Percentiles rank a stretch among this genome's conserved stretches.
These are phyloP conservation scores for Pholis gunnellus DNA, from an alignment of 2,113 vertebrate genomes.

Conservation along the genomic window DNA sequence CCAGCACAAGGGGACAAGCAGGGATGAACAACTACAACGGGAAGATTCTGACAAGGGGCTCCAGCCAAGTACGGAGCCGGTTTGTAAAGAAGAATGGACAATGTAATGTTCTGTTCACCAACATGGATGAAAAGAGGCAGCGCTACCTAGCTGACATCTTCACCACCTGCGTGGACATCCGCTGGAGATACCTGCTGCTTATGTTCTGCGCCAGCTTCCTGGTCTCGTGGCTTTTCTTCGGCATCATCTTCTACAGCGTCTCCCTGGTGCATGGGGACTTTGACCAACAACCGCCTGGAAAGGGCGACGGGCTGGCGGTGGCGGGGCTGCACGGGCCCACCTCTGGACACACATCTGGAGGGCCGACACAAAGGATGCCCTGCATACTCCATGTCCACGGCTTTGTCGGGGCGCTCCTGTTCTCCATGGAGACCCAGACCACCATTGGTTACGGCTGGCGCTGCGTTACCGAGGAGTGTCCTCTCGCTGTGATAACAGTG, in stretches of 20 bases:
- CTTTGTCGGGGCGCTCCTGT: slow-evolving; percentile 94
- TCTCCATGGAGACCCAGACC: slow-evolving; percentile 98
- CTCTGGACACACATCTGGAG: slow-evolving; percentile 41
- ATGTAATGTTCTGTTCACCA: slow-evolving; percentile 95
- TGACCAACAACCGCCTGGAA: slow-evolving; percentile 60
- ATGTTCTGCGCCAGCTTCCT: slow-evolving; percentile 93
- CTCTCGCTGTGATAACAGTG: slow-evolving; percentile 90
- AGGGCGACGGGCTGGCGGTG: slow-evolving; percentile 7
- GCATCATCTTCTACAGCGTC: slow-evolving; percentile 93
- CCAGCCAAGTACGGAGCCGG: slow-evolving; percentile 91
- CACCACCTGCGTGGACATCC: slow-evolving; percentile 97
- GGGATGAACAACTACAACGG: slow-evolving; percentile 85
- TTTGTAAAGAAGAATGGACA: slow-evolving; percentile 99
- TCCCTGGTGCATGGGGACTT: slow-evolving; percentile 95
- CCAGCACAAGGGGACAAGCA: slow-evolving; percentile 26
- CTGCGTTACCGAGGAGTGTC: slow-evolving; percentile 97
- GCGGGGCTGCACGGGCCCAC: slow-evolving; percentile 60
- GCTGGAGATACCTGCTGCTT: slow-evolving; percentile 96
- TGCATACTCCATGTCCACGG: slow-evolving; percentile 95
- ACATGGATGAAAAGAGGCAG: slow-evolving; percentile 94
- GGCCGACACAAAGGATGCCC: slow-evolving; percentile 81
- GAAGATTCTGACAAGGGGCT: slow-evolving; percentile 85
- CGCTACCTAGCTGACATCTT: slow-evolving; percentile 98
- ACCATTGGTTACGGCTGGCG: slow-evolving; percentile 98
- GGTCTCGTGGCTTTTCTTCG: slow-evolving; percentile 95